Evolutionary conservation across 2,113 vertebrate genomes (phyloP), one percentile per base, ranked within the genome.

Genomic region (Callaeas wilsoni): DNA sequence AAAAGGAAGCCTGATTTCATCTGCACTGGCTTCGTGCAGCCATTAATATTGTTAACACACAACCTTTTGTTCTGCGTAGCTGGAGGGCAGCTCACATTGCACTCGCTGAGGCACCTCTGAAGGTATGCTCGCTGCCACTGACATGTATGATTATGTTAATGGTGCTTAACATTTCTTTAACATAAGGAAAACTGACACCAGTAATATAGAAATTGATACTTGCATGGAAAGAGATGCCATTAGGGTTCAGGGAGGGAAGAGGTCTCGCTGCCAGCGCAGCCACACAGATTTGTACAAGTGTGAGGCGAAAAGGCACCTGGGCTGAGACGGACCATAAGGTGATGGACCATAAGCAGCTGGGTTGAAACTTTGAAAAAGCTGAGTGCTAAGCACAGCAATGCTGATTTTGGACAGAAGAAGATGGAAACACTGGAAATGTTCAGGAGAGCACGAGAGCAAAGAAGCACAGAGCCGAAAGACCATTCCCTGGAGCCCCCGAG

Each of bases 11-110:
- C 87, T 78, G 87, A 96, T 96, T 95, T 96, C 95, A 96, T 96
- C 94, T 88, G 75, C 83, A 70, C 71, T 55, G 85, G 63, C 84
- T 92, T 27, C 5, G 12, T 65, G 77, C 70, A 82, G 70, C 87
- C 84, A 69, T 92, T 91, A 95, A 96, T 77, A 90, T 92, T 92
- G 95, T 97, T 95, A 96, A 96, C 87, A 94, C 90, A 97, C 76
- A 77, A 32, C 49, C 55, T 97, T 94, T 96, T 95, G 89, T 96
- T 91, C 89, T 65, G 77, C 42, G 3, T 87, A 96, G 87, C 91
- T 91, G 95, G 94, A 96, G 81, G 93, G 96, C 96, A 96, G 93
- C 94, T 95, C 81, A 22, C 53, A 6, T 71, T 53, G 87, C 85
- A 19, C 75, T 71, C 52, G n/a, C 92, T 20, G 73, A 70, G 81